Conservation (phyloP, 2,888 invertebrate genomes). For the Sipha maydis region DNA sequence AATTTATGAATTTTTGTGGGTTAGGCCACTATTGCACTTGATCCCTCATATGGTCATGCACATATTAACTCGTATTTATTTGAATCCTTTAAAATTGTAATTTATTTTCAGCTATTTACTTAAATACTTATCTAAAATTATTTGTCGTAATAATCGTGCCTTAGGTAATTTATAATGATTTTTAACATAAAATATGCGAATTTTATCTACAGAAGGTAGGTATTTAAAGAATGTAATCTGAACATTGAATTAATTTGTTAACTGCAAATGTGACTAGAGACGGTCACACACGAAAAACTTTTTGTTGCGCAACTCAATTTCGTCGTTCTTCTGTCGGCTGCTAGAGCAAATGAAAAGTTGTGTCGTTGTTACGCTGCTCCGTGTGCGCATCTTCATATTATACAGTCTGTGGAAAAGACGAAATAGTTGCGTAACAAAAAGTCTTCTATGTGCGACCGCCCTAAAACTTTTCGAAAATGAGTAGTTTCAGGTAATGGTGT, state of each 20-base stretch:
- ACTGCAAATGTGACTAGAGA: too few species aligned
- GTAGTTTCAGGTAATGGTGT: too few species aligned
- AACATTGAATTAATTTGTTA: neutral
- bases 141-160: neutral
- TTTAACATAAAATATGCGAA: neutral
- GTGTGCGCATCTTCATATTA: too few species aligned
- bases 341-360: too few species aligned
- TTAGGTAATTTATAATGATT: neutral
- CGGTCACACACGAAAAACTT: too few species aligned
- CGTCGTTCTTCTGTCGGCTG: too few species aligned
- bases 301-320: too few species aligned
- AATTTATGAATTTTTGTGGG: conserved; percentile 31
- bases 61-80: neutral
- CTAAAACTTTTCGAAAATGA: neutral
- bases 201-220: neutral
- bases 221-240: neutral
- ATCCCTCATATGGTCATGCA: neutral
- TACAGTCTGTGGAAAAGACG: too few species aligned
- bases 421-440: too few species aligned
- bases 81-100: neutral
- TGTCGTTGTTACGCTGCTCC: too few species aligned
- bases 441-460: too few species aligned
- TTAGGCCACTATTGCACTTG: conserved; percentile 27
- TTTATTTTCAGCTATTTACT: neutral
- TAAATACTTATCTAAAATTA: neutral